Evolutionary conservation across 2,888 invertebrate genomes (phyloP).

Genomic region (Lycophotia porphyrea): DNA sequence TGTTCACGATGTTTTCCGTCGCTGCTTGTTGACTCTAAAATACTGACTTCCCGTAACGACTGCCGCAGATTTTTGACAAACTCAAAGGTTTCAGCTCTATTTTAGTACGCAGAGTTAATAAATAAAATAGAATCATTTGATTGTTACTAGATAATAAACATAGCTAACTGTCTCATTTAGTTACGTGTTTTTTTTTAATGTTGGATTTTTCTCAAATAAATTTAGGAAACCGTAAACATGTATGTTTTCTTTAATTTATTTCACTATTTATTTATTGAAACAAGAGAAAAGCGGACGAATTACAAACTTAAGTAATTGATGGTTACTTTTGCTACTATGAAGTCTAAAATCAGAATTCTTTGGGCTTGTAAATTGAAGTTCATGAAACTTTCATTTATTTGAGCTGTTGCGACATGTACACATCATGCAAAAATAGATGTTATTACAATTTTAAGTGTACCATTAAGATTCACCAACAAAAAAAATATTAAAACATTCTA

Average conservation of each 20-base stretch:
- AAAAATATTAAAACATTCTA: constrained; percentile 33
- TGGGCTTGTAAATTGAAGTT: background rate
- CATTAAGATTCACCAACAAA: background rate
- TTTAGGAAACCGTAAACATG: background rate
- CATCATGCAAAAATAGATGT: background rate
- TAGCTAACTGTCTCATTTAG: constrained; percentile 15
- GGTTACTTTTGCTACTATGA: background rate
- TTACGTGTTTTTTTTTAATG: constrained; percentile 12
- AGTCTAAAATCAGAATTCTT: background rate
- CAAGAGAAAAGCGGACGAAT: background rate
- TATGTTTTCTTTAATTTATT: background rate
- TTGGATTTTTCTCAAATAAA: background rate
- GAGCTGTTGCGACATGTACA: background rate
- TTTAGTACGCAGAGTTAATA: constrained; percentile 16
- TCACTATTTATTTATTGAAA: background rate
- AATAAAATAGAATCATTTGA: constrained; percentile 37
- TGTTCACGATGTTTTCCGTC: too few relatives aligned
- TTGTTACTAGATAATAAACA: constrained; percentile 37
- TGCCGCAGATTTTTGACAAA: background rate
- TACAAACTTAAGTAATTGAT: background rate
- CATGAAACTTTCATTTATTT: background rate
- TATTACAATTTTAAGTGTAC: background rate
- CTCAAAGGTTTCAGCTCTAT: constrained; percentile 5
- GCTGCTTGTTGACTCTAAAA: background rate
- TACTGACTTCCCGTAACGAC: background rate